phyloP scores from a whole-genome alignment of 2,888 invertebrate genomes.

The Drosophila anceps region DNA sequence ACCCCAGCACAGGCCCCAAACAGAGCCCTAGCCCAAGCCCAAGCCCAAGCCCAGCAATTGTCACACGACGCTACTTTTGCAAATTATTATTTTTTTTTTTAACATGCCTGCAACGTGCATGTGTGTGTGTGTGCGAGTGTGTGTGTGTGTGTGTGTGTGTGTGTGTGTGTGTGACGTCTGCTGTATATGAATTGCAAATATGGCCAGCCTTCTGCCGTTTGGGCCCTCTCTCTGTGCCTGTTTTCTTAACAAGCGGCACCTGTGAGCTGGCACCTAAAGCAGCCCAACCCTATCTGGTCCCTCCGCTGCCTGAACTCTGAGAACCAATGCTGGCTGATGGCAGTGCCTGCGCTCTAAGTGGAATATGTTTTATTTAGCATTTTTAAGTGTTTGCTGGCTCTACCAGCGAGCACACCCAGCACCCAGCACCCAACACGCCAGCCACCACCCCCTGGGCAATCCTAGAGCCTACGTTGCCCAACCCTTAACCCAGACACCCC shows the following conservation, averaged over 20 bases:
- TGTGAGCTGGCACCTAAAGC: constrained; percentile 72
- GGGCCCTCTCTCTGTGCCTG: constrained; percentile 38
- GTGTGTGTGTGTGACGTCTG: constrained; percentile 55
- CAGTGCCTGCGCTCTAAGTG: constrained; percentile 62
- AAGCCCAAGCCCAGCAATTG: constrained; percentile 63
- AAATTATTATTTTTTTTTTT: constrained; percentile 70
- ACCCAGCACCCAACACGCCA: background rate
- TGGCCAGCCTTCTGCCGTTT: constrained; percentile 48
- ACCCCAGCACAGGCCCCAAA: constrained; percentile 27
- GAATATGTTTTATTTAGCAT: constrained; percentile 80
- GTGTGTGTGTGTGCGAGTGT: constrained; percentile 4
- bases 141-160: constrained; percentile 16
- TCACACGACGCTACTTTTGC: constrained; percentile 82
- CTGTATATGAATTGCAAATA: constrained; percentile 80
- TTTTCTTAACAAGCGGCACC: constrained; percentile 78
- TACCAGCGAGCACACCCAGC: constrained; percentile 27
- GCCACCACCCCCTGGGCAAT: background rate
- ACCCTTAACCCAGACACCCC: constrained; percentile 3
- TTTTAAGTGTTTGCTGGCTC: constrained; percentile 79
- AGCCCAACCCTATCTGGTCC: background rate
- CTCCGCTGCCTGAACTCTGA: constrained; percentile 13
- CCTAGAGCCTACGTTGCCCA: background rate
- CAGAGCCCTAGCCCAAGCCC: constrained; percentile 25
- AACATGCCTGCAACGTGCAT: constrained; percentile 13
- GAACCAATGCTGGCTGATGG: constrained; percentile 26